phyloP scores from a whole-genome alignment of 2,797 vertebrate genomes.

The Sylvia borin region DNA sequence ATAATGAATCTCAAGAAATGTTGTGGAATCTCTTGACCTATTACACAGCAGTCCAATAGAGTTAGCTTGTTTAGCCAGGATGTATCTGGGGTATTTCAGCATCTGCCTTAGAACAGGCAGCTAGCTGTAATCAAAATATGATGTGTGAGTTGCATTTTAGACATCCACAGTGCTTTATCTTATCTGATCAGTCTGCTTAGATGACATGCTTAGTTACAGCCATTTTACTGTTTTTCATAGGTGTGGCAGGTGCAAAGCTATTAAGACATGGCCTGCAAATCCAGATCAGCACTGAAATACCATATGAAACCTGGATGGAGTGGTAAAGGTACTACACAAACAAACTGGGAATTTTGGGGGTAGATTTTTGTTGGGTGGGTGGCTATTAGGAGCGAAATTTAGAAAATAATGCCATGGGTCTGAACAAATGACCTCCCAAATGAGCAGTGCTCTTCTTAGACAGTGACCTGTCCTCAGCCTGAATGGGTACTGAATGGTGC shows the following conservation, averaged over 20 bases:
- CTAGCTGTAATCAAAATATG: accelerated
- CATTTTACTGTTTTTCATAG: neutral
- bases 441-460: neutral
- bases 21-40: neutral
- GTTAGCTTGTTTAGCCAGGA: neutral
- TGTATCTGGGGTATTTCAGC: neutral
- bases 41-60: neutral
- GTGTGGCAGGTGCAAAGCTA: neutral
- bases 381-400: neutral
- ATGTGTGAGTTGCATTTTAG: neutral
- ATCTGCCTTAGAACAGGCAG: neutral
- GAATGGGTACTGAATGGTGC: neutral
- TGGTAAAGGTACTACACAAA: neutral
- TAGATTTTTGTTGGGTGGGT: neutral
- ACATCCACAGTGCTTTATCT: neutral
- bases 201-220: neutral
- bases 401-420: neutral
- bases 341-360: neutral
- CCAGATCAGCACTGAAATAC: neutral
- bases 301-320: neutral
- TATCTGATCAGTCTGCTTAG: neutral
- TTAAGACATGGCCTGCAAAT: neutral
- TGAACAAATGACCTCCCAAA: neutral
- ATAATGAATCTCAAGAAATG: neutral
- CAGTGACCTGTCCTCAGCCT: neutral